phyloP scores from a whole-genome alignment of 1,140 invertebrate species.

The Lucilia cuprina region DNA sequence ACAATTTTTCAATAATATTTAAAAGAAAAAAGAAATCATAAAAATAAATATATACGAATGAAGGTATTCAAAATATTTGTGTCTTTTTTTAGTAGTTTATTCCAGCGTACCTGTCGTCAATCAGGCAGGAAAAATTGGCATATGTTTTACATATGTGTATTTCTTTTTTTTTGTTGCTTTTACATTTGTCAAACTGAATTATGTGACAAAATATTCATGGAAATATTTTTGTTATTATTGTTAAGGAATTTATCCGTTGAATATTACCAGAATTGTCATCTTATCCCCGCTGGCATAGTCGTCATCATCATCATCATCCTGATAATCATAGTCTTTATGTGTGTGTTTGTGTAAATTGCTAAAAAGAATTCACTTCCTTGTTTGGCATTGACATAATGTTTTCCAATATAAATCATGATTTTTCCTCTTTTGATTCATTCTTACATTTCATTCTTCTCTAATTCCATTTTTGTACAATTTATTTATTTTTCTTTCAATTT shows the following conservation, averaged over 20 bases:
- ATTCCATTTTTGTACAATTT: too few relatives aligned
- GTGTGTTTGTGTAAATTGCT: not conserved
- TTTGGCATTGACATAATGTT: not conserved
- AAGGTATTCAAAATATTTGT: not conserved
- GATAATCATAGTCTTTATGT: too few relatives aligned
- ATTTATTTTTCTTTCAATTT: not conserved
- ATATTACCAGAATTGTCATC: not conserved
- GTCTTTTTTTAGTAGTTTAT: not conserved
- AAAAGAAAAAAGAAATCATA: not conserved
- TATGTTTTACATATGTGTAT: not conserved
- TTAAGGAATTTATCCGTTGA: not conserved
- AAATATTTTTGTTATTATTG: not conserved
- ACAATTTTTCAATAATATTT: not conserved
- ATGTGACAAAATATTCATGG: constrained; percentile 2
- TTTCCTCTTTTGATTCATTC: not conserved
- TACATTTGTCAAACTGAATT: not conserved
- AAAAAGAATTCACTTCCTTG: not conserved
- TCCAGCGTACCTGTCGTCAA: not conserved
- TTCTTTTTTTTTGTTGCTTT: not conserved
- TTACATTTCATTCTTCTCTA: not conserved
- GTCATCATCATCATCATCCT: too few relatives aligned
- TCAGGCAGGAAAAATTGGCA: not conserved
- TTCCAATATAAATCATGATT: not conserved
- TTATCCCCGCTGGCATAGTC: not conserved
- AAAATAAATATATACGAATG: too few relatives aligned